Base-by-base conservation (phyloP, 2,113 vertebrate species). In the Ailuropoda melanoleuca region DNA sequence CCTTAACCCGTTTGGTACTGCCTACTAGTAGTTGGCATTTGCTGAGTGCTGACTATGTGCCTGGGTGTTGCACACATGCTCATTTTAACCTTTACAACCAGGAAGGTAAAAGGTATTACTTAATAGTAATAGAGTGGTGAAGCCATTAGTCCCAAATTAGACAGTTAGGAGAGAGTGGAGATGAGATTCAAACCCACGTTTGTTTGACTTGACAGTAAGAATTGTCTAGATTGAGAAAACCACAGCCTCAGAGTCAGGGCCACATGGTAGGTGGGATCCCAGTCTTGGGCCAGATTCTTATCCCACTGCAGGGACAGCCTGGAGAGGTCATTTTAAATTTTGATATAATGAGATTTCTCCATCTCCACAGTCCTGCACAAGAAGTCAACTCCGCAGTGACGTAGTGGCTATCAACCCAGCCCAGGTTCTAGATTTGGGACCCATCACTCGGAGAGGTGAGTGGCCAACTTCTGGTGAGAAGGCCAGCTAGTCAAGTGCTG, bases 371-470 rank as follows among this genome's bases (percentile, higher is more conserved):
- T 64, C 34, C 77, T 98, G 98, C 29, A 53, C 92, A 14, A 14
- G 55, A 92, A 94, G 2, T 46, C 93, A 23, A 37, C 62, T 29
- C 62, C 94, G 95, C 4, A 95, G 89, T 72, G 90, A 88, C 9
- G 68, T 3, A 34, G 62, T 18, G 6, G 58, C 58, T 64, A 88
- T 97, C 1, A 9, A 97, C 31, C 19, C 83, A 29, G 53, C 12
- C n/a, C 9, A 1, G 24, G 77, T 95, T 77, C 77, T 98, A 24
- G 85, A 97, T 48, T 68, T 98, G 96, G 98, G 98, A 86, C 98
- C 98, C 83, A 97, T 98, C 55, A 72, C 48, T 77, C 80, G 75
- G 34, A 96, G 6, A 96, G 93, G 97, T 98, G 96, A 95, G 86
- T 58, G 56, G 9, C 8, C 15, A 29, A 37, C 31, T 81, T 37